These are phyloP conservation scores for Epinephelus moara DNA, from an alignment of 2,113 vertebrate species.

Conservation along the genomic window DNA sequence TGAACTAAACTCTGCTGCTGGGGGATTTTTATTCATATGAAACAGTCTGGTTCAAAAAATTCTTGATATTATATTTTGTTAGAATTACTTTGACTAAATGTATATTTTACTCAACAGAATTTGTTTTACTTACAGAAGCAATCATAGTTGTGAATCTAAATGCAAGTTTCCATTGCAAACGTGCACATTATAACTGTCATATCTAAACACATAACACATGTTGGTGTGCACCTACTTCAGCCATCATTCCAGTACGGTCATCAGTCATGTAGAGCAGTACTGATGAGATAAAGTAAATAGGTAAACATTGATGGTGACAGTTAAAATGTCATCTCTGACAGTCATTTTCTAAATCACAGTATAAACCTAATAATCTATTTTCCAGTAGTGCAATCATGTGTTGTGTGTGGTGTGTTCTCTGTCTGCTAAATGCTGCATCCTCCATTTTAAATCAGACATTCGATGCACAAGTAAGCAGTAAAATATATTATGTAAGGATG, in stretches of 20 bases:
- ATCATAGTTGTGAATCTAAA: neutral
- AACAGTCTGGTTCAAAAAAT: neutral
- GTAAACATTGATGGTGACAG: neutral
- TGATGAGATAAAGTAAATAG: neutral
- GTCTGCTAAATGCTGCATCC: neutral
- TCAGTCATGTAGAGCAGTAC: neutral
- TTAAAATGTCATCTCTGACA: neutral
- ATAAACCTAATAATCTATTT: neutral
- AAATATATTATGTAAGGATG: constrained; percentile 12
- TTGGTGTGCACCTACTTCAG: neutral
- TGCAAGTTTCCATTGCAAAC: neutral
- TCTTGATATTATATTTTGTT: neutral
- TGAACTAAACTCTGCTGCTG: constrained; percentile 10
- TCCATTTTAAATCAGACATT: neutral
- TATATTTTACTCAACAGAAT: neutral
- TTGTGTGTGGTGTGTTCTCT: neutral
- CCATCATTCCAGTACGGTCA: neutral
- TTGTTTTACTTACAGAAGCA: neutral
- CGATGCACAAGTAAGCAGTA: neutral
- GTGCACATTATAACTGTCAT: neutral
- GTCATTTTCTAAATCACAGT: neutral
- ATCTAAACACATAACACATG: neutral
- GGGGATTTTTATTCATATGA: neutral
- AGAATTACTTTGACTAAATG: neutral
- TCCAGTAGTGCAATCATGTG: neutral